A percentile compares a stretch with the other conserved stretches of the same genome.
phyloP scores from a whole-genome alignment of 2,113 vertebrate species.

The Hemiscyllium ocellatum region DNA sequence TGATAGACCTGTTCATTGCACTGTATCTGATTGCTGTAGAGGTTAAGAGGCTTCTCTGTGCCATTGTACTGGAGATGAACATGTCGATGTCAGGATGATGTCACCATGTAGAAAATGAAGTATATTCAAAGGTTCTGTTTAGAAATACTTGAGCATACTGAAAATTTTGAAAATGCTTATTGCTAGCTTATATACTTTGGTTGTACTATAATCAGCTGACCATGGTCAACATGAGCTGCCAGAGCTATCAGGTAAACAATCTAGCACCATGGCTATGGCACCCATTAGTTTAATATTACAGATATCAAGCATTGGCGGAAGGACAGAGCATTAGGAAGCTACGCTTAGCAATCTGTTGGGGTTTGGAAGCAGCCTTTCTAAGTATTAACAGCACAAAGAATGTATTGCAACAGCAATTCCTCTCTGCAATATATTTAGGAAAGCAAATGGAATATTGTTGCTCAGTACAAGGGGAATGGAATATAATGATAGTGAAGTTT shows the following conservation, averaged over 20 bases:
- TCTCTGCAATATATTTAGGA: too few species aligned
- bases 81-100: not conserved
- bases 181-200: too few species aligned
- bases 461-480: too few species aligned
- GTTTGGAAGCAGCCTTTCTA: not conserved
- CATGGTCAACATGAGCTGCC: not conserved
- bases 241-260: not conserved
- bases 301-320: not conserved
- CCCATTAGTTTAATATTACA: not conserved
- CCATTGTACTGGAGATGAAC: not conserved
- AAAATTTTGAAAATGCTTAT: not conserved
- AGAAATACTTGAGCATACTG: not conserved
- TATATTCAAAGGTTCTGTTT: not conserved
- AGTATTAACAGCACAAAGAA: not conserved
- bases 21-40: too few species aligned
- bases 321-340: not conserved
- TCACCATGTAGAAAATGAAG: not conserved
- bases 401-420: not conserved
- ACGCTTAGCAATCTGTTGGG: not conserved
- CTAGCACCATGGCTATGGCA: not conserved
- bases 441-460: too few species aligned
- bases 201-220: not conserved
- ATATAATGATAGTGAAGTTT: too few species aligned
- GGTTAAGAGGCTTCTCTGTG: not conserved
- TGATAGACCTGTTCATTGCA: not conserved